phyloP scores from a whole-genome alignment of 2,797 vertebrate genomes.

The Anabacerthia variegaticeps region DNA sequence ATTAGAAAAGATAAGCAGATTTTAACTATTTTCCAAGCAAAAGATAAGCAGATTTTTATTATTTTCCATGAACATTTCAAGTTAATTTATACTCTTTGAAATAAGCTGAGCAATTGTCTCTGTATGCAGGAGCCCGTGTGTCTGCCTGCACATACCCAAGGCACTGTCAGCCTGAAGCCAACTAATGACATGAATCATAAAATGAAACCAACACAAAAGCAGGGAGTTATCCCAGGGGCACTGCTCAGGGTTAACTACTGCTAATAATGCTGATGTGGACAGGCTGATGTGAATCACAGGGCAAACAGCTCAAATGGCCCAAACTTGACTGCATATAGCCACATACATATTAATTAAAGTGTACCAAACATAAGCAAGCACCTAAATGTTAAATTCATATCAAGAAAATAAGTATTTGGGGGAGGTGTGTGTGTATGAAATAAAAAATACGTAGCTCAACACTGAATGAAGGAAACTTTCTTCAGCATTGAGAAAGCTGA shows the following conservation, averaged over 20 bases:
- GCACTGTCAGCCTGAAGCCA: neutral
- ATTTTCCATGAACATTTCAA: neutral
- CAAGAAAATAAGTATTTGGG: neutral
- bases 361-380: neutral
- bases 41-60: neutral
- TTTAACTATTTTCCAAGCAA: neutral
- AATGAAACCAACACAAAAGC: neutral
- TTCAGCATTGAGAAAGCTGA: neutral
- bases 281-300: neutral
- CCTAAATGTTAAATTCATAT: neutral
- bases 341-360: neutral
- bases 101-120: neutral
- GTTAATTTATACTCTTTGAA: neutral
- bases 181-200: neutral
- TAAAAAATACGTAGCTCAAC: neutral
- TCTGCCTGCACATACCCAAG: neutral
- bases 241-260: neutral
- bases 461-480: neutral
- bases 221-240: neutral
- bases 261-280: neutral
- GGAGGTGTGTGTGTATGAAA: fast-evolving
- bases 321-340: neutral
- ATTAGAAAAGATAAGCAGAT: neutral
- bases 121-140: fast-evolving
- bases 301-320: neutral